Evolutionary conservation across 2,797 vertebrate species (phyloP).

Genomic region (Gymnothorax reevesii): DNA sequence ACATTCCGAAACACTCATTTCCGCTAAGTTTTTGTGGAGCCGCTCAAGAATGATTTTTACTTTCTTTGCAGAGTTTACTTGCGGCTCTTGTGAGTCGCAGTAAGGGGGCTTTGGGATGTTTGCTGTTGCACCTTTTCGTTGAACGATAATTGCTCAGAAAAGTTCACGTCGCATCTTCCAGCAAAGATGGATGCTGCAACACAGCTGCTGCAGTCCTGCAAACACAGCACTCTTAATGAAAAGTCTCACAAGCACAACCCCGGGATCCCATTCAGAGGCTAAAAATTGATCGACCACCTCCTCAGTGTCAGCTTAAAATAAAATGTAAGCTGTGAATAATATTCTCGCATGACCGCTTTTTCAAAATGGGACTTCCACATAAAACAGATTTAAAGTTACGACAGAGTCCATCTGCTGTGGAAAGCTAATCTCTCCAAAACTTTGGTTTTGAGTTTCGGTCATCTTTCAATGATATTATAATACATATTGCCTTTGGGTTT

Average conservation of each 20-base stretch:
- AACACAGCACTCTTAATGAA: background rate
- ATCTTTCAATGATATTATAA: slow-evolving; percentile 78
- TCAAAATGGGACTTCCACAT: slow-evolving; percentile 30
- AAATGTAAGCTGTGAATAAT: background rate
- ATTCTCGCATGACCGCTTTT: slow-evolving; percentile 9
- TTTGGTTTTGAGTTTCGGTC: slow-evolving; percentile 75
- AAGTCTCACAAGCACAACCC: background rate
- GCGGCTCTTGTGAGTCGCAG: background rate
- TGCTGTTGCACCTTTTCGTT: background rate
- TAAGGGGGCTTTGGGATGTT: background rate
- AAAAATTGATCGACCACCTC: background rate
- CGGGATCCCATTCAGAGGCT: background rate
- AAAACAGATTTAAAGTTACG: slow-evolving; percentile 65
- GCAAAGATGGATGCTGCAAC: background rate
- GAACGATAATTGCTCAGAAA: background rate
- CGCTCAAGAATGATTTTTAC: background rate
- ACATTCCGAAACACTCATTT: background rate
- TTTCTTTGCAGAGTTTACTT: background rate
- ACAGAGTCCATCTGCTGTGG: slow-evolving; percentile 69
- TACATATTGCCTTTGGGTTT: slow-evolving; percentile 77
- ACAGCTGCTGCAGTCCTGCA: too few species aligned
- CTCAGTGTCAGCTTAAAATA: background rate
- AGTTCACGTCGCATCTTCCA: background rate
- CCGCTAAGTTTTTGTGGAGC: too few species aligned
- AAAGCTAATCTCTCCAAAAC: slow-evolving; percentile 74